These are phyloP conservation scores for Tuberolachnus salignus DNA, from an alignment of 2,888 invertebrate species.

Conservation along the genomic window DNA sequence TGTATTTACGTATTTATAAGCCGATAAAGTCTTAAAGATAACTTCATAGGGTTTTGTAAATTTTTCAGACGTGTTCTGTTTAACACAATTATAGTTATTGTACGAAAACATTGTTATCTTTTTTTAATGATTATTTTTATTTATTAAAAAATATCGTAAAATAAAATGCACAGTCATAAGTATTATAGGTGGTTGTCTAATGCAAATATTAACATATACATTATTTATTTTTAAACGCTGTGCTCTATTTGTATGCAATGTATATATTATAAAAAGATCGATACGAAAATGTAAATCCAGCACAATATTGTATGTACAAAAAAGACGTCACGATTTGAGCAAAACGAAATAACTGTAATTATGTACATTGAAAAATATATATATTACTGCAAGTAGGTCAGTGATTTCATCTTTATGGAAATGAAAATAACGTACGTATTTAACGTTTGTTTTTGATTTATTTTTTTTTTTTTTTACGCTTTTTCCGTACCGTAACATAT, in stretches of 20 bases:
- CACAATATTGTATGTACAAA: neutral
- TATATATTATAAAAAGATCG: too few relatives aligned
- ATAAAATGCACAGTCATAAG: neutral
- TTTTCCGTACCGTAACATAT: too few relatives aligned
- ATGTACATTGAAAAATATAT: neutral
- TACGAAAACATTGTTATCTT: neutral
- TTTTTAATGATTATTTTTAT: conserved; percentile 20
- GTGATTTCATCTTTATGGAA: neutral
- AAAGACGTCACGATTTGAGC: neutral
- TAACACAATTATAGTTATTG: conserved; percentile 46
- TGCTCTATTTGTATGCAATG: too few relatives aligned
- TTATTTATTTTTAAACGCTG: too few relatives aligned
- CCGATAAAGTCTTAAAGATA: conserved; percentile 39
- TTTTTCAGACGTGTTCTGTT: conserved; percentile 22
- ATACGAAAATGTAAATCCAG: too few relatives aligned
- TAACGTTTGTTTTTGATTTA: neutral
- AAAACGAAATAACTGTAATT: neutral
- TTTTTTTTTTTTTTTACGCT: too few relatives aligned
- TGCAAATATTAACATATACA: too few relatives aligned
- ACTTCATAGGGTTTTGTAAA: conserved; percentile 19
- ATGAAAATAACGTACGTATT: neutral
- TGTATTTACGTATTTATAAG: conserved; percentile 34
- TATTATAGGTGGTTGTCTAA: too few relatives aligned
- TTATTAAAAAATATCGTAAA: neutral
- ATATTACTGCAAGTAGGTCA: too few relatives aligned